Conservation (phyloP, 2,797 vertebrate genomes). For the Hoplostethus mediterraneus region DNA sequence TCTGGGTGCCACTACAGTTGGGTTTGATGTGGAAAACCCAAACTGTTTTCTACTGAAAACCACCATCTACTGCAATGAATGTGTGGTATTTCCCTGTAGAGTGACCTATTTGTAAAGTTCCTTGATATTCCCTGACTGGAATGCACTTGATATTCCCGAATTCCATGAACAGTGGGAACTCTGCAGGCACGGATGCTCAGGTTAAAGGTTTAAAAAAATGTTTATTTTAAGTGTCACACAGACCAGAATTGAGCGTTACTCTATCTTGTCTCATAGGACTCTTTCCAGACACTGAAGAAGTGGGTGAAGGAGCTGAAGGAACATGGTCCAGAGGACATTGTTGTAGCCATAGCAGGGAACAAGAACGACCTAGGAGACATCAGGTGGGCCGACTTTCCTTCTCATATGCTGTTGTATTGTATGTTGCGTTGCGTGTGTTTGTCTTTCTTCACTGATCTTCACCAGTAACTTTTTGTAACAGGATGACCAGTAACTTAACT, state of each 20-base stretch:
- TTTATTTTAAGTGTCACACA: not conserved
- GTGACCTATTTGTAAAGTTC: not conserved
- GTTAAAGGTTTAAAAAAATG: not conserved
- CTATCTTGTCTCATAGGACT: slow-evolving; percentile 87
- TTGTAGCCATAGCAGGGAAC: slow-evolving; percentile 98
- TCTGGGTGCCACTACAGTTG: too few species aligned
- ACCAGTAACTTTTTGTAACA: too few species aligned
- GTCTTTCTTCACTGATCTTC: not conserved
- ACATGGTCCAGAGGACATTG: slow-evolving; percentile 98
- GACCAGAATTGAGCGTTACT: slow-evolving; percentile 6
- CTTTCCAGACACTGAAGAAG: slow-evolving; percentile 98
- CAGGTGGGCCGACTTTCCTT: slow-evolving; percentile 81
- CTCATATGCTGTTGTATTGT: not conserved
- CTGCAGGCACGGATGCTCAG: not conserved
- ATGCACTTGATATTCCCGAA: too few species aligned
- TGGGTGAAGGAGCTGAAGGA: slow-evolving; percentile 99
- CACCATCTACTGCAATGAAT: slow-evolving; percentile 20
- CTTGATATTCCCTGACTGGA: too few species aligned
- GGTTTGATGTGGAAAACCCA: too few species aligned
- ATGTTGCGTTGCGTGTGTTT: not conserved
- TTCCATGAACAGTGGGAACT: too few species aligned
- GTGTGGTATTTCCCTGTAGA: slow-evolving; percentile 19
- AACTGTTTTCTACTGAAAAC: slow-evolving; percentile 6
- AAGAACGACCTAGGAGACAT: slow-evolving; percentile 98
- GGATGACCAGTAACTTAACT: too few species aligned